These are phyloP conservation scores for Nannoperca obscura DNA, from an alignment of 2,797 vertebrate species.

Conservation along the genomic window DNA sequence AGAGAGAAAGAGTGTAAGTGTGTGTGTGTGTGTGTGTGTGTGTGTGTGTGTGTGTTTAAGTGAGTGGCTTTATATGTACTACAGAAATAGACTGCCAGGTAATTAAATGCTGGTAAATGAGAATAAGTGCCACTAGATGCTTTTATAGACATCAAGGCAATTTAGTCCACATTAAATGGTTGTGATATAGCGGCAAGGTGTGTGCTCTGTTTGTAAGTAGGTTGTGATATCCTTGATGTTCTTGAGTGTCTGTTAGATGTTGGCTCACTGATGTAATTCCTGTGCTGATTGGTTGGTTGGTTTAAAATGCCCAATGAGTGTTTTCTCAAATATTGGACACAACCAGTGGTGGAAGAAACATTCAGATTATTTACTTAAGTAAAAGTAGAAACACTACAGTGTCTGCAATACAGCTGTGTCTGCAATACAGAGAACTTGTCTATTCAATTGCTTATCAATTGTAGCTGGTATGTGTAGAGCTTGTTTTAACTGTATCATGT, in stretches of 20 bases:
- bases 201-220: slow-evolving; percentile 1
- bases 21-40: slow-evolving; percentile 1
- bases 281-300: not conserved
- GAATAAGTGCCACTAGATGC: slow-evolving; percentile 46
- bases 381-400: not conserved
- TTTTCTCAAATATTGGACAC: not conserved
- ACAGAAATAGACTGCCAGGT: slow-evolving; percentile 58
- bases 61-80: slow-evolving; percentile 39
- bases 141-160: slow-evolving; percentile 61
- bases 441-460: no score
- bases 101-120: slow-evolving; percentile 70
- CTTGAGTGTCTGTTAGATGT: not conserved
- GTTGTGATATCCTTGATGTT: no score
- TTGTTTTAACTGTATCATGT: not conserved
- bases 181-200: slow-evolving; percentile 29
- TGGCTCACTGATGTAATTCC: slow-evolving; percentile 12
- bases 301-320: not conserved
- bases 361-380: not conserved
- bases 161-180: slow-evolving; percentile 53
- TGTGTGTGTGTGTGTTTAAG: slow-evolving; percentile 29
- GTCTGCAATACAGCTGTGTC: not conserved
- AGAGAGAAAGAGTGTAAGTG: no score
- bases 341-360: not conserved
- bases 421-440: no score
- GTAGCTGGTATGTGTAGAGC: not conserved